Base-by-base conservation (phyloP, 2,113 vertebrate genomes). In the Tor tambroides region DNA sequence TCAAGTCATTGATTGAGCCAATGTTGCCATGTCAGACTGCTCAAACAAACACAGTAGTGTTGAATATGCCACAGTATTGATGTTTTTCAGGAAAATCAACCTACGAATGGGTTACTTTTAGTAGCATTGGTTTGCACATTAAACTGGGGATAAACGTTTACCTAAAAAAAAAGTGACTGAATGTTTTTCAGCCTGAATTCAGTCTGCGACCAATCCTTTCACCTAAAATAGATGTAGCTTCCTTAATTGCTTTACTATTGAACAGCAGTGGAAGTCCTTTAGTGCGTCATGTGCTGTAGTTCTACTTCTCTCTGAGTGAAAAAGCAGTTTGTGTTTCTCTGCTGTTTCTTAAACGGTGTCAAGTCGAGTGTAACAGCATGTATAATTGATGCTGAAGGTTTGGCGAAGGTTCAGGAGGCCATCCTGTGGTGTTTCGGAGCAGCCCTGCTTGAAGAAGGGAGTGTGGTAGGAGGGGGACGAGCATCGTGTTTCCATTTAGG, bases 401-500 rank as follows among this genome's bases (percentile, higher is more conserved):
- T 74, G 72, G 65, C 72, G 28, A 61, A 59, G 51, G 10, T 61
- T 67, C 69, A 76, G 9, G 8, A 74, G 86, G 21, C 21, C 15
- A 59, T 19, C n/a, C 21, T 56, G 26, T 26, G 72, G 35, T 76
- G 71, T 77, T 56, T 74, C 59, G 35, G 61, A 82, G 41, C 41
- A 32, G 19, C 30, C 43, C 67, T 63, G n/a, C 28, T 17, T 83
- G 56, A 67, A 46, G 56, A 9, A 83, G 80, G 46, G 41, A 28
- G 43, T 41, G 14, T 41, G 9, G 43, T 54, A 7, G 67, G 1
- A 6, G 41, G 41, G 41, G 59, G 69, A 14, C 67, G 4, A 54
- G 87, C 32, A 77, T 90, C 87, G 7, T 32, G 59, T 90, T 90
- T 86, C 76, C 67, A 26, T 75, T 84, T 77, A 89, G 51, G 32